phyloP scores from a whole-genome alignment of 2,113 vertebrate genomes.

The Carlito syrichta region DNA sequence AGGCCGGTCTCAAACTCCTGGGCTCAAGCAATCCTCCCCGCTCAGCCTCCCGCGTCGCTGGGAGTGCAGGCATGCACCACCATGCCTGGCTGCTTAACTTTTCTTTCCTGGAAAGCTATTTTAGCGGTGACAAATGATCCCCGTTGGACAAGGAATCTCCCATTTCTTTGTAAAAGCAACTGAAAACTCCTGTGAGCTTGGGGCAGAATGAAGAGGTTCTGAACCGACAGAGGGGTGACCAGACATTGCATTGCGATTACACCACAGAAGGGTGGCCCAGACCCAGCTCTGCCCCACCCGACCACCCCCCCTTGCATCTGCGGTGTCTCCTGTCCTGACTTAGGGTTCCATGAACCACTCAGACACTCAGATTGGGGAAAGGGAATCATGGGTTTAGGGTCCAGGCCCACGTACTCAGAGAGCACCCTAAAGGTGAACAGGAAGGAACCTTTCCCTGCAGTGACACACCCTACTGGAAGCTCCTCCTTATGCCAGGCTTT shows the following conservation, averaged over 20 bases:
- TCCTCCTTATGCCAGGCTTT: not conserved
- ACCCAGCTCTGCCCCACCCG: not conserved
- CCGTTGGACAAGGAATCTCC: fast-evolving
- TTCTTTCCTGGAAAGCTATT: not conserved
- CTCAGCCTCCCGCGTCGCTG: no score
- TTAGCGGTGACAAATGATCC: not conserved
- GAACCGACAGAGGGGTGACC: not conserved
- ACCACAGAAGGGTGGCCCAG: not conserved
- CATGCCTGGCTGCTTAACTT: fast-evolving
- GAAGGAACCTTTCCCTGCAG: not conserved
- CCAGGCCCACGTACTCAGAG: fast-evolving
- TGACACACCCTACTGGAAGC: not conserved
- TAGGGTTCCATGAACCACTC: no score
- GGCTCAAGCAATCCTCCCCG: fast-evolving
- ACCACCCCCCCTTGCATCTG: not conserved
- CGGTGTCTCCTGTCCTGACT: not conserved
- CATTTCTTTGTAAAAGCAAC: not conserved
- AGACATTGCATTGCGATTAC: fast-evolving
- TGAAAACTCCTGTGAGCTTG: not conserved
- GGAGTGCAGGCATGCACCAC: no score
- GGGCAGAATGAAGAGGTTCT: not conserved
- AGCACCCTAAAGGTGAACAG: not conserved
- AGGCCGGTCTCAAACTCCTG: no score
- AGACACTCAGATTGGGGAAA: not conserved
- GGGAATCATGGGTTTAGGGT: not conserved